phyloP scores from a whole-genome alignment of 2,797 vertebrate species.

The Gobio occitaniae region DNA sequence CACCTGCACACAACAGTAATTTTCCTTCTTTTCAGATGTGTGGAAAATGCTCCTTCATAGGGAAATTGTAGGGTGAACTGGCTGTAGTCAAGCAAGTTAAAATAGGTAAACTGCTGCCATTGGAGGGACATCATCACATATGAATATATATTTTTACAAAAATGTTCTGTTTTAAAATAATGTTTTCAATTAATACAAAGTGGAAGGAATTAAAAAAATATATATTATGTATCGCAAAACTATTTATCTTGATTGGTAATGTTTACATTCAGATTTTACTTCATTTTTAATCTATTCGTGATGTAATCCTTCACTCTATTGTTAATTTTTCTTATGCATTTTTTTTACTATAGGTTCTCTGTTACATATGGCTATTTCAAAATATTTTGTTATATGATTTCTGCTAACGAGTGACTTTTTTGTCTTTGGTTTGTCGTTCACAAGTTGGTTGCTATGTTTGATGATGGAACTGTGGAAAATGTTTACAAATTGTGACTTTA shows the following conservation, averaged over 20 bases:
- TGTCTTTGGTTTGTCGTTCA: constrained; percentile 54
- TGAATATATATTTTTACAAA: constrained; percentile 19
- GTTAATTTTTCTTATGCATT: constrained; percentile 34
- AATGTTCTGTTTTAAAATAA: neutral
- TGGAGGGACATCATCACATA: constrained; percentile 4
- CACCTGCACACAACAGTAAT: constrained; percentile 31
- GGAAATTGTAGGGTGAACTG: constrained; percentile 34
- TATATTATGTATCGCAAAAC: constrained; percentile 55
- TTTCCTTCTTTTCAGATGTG: constrained; percentile 6
- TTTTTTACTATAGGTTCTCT: neutral
- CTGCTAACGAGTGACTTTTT: constrained; percentile 50
- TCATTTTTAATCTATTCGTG: constrained; percentile 49
- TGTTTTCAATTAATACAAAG: constrained; percentile 43
- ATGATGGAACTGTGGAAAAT: constrained; percentile 72
- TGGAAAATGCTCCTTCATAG: constrained; percentile 26
- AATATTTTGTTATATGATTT: constrained; percentile 36
- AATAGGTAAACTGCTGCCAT: constrained; percentile 42
- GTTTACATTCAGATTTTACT: constrained; percentile 72
- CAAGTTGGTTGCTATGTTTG: constrained; percentile 56
- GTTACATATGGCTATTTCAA: constrained; percentile 41
- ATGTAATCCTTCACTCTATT: constrained; percentile 61
- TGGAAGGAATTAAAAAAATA: constrained; percentile 41
- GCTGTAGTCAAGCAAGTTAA: constrained; percentile 11
- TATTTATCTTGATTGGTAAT: constrained; percentile 61
- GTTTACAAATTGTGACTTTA: constrained; percentile 75